These are phyloP conservation scores for Ascaphus truei DNA, from an alignment of 2,113 vertebrate species.

Conservation along the genomic window DNA sequence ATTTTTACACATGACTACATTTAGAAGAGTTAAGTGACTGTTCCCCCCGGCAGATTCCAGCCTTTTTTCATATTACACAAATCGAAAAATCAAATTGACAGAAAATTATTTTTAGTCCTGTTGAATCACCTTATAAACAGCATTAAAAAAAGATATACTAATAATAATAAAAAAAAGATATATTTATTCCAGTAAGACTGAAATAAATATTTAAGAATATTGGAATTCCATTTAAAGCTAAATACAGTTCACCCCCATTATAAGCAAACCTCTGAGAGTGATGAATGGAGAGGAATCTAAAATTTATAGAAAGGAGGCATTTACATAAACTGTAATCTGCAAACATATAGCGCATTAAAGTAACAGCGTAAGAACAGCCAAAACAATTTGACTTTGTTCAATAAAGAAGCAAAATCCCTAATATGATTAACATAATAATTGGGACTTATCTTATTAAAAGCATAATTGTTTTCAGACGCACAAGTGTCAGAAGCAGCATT, in stretches of 20 bases:
- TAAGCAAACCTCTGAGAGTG: slow-evolving; percentile 65
- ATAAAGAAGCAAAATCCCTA: slow-evolving; percentile 60
- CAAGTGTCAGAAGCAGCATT: slow-evolving; percentile 62
- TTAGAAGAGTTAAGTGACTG: neutral
- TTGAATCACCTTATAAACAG: slow-evolving; percentile 15
- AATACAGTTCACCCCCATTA: slow-evolving; percentile 52
- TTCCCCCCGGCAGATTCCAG: neutral
- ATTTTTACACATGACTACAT: slow-evolving; percentile 5
- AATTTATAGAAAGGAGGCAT: slow-evolving; percentile 92
- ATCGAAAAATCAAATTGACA: neutral
- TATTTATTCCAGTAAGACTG: slow-evolving; percentile 12
- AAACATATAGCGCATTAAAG: slow-evolving; percentile 81
- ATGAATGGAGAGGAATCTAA: slow-evolving; percentile 92
- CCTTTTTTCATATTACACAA: too few species aligned
- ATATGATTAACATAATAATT: slow-evolving; percentile 82
- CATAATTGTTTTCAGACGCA: slow-evolving; percentile 83
- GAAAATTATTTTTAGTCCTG: slow-evolving; percentile 2
- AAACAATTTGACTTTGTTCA: slow-evolving; percentile 82
- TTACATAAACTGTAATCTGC: slow-evolving; percentile 94
- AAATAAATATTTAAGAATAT: slow-evolving; percentile 68
- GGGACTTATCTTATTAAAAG: slow-evolving; percentile 73
- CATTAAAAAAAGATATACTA: slow-evolving; percentile 13
- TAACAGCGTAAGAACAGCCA: slow-evolving; percentile 77
- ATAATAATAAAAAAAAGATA: neutral
- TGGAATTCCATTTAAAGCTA: slow-evolving; percentile 72